A percentile compares a stretch with the other conserved stretches of the same genome.
These are phyloP conservation scores for Alethe castanea DNA, from an alignment of 2,113 vertebrate species.

Conservation along the genomic window DNA sequence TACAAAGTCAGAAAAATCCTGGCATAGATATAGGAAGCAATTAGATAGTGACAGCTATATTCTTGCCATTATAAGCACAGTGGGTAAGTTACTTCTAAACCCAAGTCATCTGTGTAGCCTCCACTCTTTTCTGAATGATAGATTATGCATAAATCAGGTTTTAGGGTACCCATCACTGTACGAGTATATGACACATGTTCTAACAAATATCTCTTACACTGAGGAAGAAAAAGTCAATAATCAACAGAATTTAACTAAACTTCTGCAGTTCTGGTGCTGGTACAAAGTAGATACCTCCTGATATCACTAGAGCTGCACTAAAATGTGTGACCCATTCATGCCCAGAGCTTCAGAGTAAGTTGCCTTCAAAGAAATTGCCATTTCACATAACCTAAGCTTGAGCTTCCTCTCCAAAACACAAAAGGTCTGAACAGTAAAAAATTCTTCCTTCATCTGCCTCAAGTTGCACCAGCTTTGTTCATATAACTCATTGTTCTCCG, in stretches of 20 bases:
- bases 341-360: neutral
- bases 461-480: neutral
- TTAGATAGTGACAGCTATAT: neutral
- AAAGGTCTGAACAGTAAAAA: neutral
- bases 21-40: conserved; percentile 6
- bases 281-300: neutral
- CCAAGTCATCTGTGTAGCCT: neutral
- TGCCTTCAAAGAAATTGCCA: neutral
- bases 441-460: neutral
- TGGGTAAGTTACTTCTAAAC: neutral
- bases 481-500: neutral
- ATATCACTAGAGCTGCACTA: neutral
- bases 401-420: neutral
- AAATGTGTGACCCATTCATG: neutral
- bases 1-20: conserved; percentile 40
- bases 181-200: neutral
- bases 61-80: neutral
- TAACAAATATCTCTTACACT: neutral
- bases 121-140: neutral
- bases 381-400: neutral
- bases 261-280: neutral
- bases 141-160: neutral
- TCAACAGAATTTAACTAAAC: neutral
- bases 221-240: neutral
- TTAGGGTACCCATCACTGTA: neutral